Evolutionary conservation across 1,140 invertebrate genomes (phyloP), one percentile per base, ranked within the genome.

Genomic region (Melanaphis sacchari): DNA sequence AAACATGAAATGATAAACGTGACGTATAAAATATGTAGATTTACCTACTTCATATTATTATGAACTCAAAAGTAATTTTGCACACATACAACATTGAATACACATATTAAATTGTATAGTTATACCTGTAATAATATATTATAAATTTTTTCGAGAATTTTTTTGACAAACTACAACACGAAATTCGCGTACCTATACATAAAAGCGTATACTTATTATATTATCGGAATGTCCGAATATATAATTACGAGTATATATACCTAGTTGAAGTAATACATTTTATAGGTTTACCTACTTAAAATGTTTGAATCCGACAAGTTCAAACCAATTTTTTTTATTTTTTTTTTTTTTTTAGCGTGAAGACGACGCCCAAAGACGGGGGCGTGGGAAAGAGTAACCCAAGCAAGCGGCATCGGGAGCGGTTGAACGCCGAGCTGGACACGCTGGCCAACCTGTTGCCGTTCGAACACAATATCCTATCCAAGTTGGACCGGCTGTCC

Each of bases 361-460:
- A 99, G 95, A 98, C 98, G 85, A 98, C 98, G 87, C 98, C 98
- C 90, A 97, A 98, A 94, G 99, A 99, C 96, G 98, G 99, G 95
- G 97, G 98, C 93, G 98, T 99, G 94, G 98, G 98, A n/a, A 99
- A 99, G 95, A 99, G 98, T 95, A 99, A 99, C 96, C 99, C 99
- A 2, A 99, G 98, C 95, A 99, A 99, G 95, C 96, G 99, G 41
- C 99, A 99, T 95, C 96, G 99, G 41, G 99, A 99, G 96, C 96
- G 99, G 49, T 96, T 99, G 49, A 99, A 99, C 95, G 98, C 98
- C 7, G 99, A 99, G 95, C 96, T 99, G 95, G 99, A 99, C 96
- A 99, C 98, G 76, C 96, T 99, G 94, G 99, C 99, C n/a, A 99
- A 98, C 93, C 96, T 99, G 88, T 96, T 99, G 94, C 99, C 99